A percentile compares a stretch with the other conserved stretches of the same genome.
Conservation (phyloP, 2,113 vertebrate species). For the Platichthys stellatus region DNA sequence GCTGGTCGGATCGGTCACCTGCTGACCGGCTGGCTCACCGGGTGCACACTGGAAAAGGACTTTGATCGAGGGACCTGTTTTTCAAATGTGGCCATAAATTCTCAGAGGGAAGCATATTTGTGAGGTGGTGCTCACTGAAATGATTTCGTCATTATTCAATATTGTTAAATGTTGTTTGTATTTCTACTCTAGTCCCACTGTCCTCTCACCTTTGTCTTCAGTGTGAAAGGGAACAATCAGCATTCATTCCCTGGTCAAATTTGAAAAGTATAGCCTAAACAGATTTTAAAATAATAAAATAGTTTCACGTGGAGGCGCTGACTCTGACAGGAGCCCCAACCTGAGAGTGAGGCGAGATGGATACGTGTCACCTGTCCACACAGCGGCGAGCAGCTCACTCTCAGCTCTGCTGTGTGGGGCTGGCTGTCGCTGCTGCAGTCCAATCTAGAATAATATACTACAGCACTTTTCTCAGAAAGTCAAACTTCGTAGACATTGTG, state of each 20-base stretch:
- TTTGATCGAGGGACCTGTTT: neutral
- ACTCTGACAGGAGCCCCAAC: neutral
- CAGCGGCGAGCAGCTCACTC: no score
- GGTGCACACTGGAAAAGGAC: slow-evolving; percentile 31
- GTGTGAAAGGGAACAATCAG: neutral
- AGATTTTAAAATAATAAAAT: no score
- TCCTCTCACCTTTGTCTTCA: no score
- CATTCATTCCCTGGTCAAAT: neutral
- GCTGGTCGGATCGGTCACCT: slow-evolving; percentile 44
- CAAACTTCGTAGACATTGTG: no score
- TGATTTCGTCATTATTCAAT: neutral
- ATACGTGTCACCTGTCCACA: neutral
- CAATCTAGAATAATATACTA: no score
- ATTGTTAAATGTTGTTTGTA: no score
- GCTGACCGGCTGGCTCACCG: slow-evolving; percentile 45
- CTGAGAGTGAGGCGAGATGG: neutral
- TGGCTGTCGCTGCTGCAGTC: no score
- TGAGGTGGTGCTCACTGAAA: neutral
- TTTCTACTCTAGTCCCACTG: no score
- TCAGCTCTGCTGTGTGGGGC: no score
- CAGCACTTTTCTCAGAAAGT: no score
- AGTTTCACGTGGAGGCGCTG: no score
- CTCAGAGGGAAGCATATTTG: neutral
- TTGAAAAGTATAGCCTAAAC: no score
- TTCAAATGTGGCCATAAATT: slow-evolving; percentile 2